Evolutionary conservation across 2,113 vertebrate genomes (phyloP).

Genomic region (Notothenia rossii): DNA sequence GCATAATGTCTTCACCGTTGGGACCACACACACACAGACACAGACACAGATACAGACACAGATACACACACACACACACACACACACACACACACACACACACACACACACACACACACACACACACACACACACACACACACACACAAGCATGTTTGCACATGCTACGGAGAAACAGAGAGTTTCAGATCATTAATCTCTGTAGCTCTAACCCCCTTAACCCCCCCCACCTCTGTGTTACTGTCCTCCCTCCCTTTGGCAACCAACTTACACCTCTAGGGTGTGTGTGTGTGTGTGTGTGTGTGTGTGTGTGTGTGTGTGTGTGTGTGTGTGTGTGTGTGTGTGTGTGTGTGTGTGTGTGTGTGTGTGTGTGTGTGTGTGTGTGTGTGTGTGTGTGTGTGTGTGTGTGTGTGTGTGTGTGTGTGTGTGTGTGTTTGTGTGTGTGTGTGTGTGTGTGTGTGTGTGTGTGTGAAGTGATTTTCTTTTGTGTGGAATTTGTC

Average conservation of each 20-base stretch:
- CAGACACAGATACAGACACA: too few relatives aligned
- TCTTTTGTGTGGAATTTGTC: too few relatives aligned
- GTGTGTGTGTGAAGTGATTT: too few relatives aligned
- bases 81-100: too few relatives aligned
- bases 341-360: conserved; percentile 34
- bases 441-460: conserved; percentile 13
- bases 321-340: conserved; percentile 28
- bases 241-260: conserved; percentile 70
- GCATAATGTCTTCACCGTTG: conserved; percentile 63
- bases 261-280: conserved; percentile 56
- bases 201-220: conserved; percentile 46
- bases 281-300: conserved; percentile 11
- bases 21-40: too few relatives aligned
- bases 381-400: conserved; percentile 27
- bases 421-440: conserved; percentile 30
- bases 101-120: conserved; percentile 10
- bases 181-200: conserved; percentile 79
- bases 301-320: conserved; percentile 29
- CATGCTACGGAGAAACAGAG: conserved; percentile 45
- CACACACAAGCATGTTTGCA: not conserved
- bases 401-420: not conserved
- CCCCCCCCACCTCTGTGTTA: conserved; percentile 40
- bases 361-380: conserved; percentile 40
- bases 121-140: not conserved
- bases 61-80: too few relatives aligned